Percentiles rank a stretch among this genome's conserved stretches.
phyloP scores from a whole-genome alignment of 2,888 invertebrate species.

The Troides aeacus region DNA sequence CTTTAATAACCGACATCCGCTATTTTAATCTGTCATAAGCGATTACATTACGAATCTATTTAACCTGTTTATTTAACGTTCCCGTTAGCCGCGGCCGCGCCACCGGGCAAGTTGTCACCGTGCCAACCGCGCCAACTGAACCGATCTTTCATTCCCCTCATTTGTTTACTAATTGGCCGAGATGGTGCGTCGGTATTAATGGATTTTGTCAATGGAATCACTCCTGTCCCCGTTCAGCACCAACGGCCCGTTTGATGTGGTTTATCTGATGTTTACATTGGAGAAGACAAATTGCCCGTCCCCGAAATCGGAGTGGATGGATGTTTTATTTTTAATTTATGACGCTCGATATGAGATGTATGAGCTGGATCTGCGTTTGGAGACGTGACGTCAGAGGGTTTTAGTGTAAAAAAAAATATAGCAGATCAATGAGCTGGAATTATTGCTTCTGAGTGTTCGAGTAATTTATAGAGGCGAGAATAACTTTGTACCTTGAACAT shows the following conservation, averaged over 20 bases:
- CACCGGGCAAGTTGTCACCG: conserved; percentile 57
- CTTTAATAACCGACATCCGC: not conserved
- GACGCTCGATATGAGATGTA: conserved; percentile 22
- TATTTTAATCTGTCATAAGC: conserved; percentile 24
- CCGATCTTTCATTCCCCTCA: conserved; percentile 73
- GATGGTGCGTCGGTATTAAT: conserved; percentile 67
- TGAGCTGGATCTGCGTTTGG: conserved; percentile 5
- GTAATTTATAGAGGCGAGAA: not conserved
- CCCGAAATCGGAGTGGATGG: conserved; percentile 31
- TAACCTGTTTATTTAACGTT: conserved; percentile 29
- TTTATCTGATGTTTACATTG: conserved; percentile 60
- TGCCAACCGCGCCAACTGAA: conserved; percentile 73
- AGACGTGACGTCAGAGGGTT: conserved; percentile 18
- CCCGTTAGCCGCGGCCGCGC: conserved; percentile 37
- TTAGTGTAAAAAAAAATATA: conserved; percentile 3
- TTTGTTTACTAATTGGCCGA: conserved; percentile 75
- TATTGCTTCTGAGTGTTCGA: not conserved
- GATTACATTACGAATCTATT: conserved; percentile 25
- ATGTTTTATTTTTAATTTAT: conserved; percentile 36
- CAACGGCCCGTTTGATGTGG: conserved; percentile 66
- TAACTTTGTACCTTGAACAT: conserved; percentile 3
- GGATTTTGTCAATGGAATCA: conserved; percentile 74
- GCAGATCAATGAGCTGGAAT: conserved; percentile 5
- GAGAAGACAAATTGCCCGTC: conserved; percentile 60
- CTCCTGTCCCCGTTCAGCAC: conserved; percentile 50